These are phyloP conservation scores for Pterostichus niger DNA, from an alignment of 2,888 invertebrate genomes.

Conservation along the genomic window DNA sequence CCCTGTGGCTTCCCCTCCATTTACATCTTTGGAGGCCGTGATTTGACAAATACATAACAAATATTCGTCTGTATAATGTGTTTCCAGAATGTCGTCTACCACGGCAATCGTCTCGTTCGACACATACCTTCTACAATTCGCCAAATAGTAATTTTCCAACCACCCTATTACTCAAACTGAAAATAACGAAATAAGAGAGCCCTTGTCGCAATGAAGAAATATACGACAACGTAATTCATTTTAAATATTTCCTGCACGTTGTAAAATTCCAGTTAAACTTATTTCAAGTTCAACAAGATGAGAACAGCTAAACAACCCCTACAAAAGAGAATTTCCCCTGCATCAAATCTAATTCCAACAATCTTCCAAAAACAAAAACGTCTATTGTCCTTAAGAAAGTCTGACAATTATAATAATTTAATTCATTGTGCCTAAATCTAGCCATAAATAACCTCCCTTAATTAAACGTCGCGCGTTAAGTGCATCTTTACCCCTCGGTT, in stretches of 20 bases:
- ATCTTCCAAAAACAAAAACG: constrained; percentile 41
- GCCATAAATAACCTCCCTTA: constrained; percentile 64
- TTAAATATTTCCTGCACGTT: not conserved
- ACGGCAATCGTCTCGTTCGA: too few relatives aligned
- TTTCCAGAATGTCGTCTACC: too few relatives aligned
- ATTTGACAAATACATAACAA: too few relatives aligned
- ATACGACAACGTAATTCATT: not conserved
- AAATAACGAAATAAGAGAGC: not conserved
- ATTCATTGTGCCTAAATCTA: constrained; percentile 61
- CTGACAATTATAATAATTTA: constrained; percentile 64
- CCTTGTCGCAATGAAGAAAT: too few relatives aligned
- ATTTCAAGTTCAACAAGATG: constrained; percentile 8
- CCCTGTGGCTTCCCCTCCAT: too few relatives aligned
- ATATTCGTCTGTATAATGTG: too few relatives aligned
- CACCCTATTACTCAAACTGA: not conserved
- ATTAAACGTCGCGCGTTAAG: constrained; percentile 60
- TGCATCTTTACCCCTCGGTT: constrained; percentile 16
- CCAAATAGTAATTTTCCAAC: too few relatives aligned
- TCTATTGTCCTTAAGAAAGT: constrained; percentile 53
- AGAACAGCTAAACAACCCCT: constrained; percentile 24
- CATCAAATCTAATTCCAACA: constrained; percentile 32
- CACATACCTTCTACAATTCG: too few relatives aligned
- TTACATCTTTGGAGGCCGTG: too few relatives aligned
- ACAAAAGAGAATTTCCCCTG: not conserved
- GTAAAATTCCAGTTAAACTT: not conserved